A percentile compares a stretch with the other conserved stretches of the same genome.
Conservation (phyloP, 2,797 vertebrate genomes). For the Fundulus diaphanus region DNA sequence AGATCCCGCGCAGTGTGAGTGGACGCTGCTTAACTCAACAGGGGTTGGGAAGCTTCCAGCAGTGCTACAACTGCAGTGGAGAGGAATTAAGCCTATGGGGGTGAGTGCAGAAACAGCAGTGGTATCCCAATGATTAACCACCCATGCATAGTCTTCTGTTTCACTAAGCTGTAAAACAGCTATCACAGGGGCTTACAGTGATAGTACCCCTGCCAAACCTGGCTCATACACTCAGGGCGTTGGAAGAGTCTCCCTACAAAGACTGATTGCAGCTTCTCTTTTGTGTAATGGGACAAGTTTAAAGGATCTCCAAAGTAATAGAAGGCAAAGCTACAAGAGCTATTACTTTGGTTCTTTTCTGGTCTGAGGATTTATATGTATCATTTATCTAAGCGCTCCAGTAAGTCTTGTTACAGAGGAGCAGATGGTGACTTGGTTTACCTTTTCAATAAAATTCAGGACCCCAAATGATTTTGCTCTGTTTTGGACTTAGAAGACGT, state of each 20-base stretch:
- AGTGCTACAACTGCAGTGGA: constrained; percentile 14
- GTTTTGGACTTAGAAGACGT: neutral
- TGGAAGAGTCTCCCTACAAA: constrained; percentile 10
- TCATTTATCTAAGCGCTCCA: neutral
- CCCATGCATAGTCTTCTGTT: constrained; percentile 1
- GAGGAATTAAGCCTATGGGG: neutral
- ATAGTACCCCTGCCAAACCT: constrained; percentile 19
- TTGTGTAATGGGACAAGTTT: neutral
- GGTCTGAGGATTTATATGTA: neutral
- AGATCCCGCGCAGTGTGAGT: neutral
- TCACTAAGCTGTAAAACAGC: neutral
- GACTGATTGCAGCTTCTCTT: constrained; percentile 15
- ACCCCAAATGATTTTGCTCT: neutral
- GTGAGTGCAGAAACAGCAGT: neutral
- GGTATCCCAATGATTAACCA: neutral
- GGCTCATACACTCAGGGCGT: constrained; percentile 1
- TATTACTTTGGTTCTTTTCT: neutral
- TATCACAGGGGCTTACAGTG: constrained; percentile 2
- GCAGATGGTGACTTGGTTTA: neutral
- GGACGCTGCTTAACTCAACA: constrained; percentile 15
- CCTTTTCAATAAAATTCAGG: no score
- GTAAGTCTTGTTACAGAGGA: neutral
- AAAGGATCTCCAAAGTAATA: neutral
- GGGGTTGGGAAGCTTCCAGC: constrained; percentile 19
- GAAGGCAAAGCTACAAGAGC: neutral